Percentiles rank a stretch among this genome's conserved stretches.
Evolutionary conservation across 2,113 vertebrate species (phyloP).

Genomic region (Spilogale gracilis): DNA sequence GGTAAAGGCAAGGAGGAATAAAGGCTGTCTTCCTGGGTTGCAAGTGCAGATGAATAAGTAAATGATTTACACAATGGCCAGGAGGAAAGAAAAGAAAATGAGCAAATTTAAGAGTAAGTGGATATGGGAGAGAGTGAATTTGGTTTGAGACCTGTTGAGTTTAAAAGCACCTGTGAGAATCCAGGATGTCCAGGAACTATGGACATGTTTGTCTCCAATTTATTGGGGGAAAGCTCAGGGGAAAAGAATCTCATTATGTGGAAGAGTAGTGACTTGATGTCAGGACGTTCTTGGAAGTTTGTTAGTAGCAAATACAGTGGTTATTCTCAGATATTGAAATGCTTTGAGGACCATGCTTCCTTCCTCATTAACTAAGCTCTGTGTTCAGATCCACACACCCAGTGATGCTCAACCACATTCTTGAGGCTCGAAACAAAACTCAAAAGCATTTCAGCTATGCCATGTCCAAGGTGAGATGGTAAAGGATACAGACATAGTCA

Average conservation of each 20-base stretch:
- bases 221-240: not conserved
- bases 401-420: not conserved
- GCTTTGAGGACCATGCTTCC: not conserved
- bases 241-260: not conserved
- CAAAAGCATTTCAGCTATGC: not conserved
- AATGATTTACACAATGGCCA: not conserved
- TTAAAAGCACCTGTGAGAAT: not conserved
- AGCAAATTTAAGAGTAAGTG: not conserved
- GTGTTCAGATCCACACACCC: not conserved
- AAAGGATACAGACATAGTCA: not conserved
- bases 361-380: not conserved
- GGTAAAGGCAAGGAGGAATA: not conserved
- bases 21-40: not conserved
- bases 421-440: slow-evolving; percentile 22
- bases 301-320: not conserved
- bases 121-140: not conserved
- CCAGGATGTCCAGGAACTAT: not conserved
- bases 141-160: not conserved
- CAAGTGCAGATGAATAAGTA: not conserved
- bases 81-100: not conserved
- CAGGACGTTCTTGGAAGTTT: not conserved
- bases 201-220: not conserved
- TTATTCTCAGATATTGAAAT: slow-evolving; percentile 42
- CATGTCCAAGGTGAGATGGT: not conserved
- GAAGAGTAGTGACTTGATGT: slow-evolving; percentile 11